phyloP scores from a whole-genome alignment of 37 sponge, comb jelly and placozoan genomes.

The Halichondria panicea region DNA sequence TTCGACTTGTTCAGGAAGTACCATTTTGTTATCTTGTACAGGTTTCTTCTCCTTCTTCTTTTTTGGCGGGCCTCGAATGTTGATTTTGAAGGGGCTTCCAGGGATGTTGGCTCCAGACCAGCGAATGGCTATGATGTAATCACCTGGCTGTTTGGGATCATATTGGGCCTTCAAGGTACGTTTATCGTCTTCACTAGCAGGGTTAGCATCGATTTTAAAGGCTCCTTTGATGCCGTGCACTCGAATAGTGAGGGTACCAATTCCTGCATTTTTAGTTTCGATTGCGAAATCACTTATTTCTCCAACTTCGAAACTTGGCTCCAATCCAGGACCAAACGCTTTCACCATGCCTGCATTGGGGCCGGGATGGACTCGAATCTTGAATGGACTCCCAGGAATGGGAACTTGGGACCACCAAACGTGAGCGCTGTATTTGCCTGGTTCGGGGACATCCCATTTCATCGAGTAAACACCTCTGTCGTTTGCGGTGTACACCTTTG shows the following conservation, averaged over 20 bases:
- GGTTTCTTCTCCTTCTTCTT: background rate
- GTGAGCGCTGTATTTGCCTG: constrained; percentile 58
- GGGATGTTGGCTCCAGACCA: constrained; percentile 77
- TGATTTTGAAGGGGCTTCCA: constrained; percentile 80
- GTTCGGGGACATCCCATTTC: constrained; percentile 67
- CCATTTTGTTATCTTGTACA: background rate
- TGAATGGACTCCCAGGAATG: constrained; percentile 82
- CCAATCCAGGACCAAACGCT: constrained; percentile 80
- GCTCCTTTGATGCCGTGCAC: constrained; percentile 78
- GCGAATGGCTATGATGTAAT: constrained; percentile 64
- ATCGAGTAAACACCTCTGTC: constrained; percentile 72
- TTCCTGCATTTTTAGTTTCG: constrained; percentile 75
- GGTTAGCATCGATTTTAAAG: constrained; percentile 61
- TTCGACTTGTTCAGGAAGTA: background rate
- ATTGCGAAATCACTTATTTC: constrained; percentile 64
- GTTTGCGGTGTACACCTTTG: constrained; percentile 64
- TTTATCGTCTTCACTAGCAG: constrained; percentile 37
- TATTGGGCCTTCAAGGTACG: constrained; percentile 67
- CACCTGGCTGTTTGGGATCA: constrained; percentile 66
- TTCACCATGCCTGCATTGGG: constrained; percentile 73
- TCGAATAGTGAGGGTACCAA: constrained; percentile 67
- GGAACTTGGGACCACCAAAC: constrained; percentile 63
- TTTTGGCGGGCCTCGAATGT: constrained; percentile 6
- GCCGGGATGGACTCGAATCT: constrained; percentile 54
- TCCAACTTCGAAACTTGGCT: constrained; percentile 34